phyloP scores from a whole-genome alignment of 2,113 vertebrate genomes.

The Amblyornis subalaris region DNA sequence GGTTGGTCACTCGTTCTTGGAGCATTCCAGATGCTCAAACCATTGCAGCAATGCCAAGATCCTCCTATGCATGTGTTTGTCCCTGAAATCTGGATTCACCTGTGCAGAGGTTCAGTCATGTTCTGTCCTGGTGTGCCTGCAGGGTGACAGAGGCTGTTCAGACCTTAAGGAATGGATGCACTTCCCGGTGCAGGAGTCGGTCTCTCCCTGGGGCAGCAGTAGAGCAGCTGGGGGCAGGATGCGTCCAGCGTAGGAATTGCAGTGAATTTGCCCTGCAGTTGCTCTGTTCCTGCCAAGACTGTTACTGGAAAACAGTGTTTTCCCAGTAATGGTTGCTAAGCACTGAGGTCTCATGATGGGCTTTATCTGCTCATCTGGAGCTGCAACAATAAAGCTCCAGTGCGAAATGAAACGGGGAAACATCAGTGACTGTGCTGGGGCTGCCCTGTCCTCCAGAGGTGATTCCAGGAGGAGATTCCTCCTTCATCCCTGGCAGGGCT shows the following conservation, averaged over 20 bases:
- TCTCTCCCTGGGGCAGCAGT: neutral
- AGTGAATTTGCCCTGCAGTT: neutral
- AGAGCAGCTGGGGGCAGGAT: neutral
- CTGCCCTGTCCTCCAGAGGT: neutral
- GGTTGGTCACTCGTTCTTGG: neutral
- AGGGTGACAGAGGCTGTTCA: neutral
- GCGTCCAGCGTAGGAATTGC: neutral
- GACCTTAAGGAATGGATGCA: neutral
- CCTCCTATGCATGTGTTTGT: neutral
- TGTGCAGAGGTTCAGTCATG: fast-evolving
- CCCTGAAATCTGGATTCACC: neutral
- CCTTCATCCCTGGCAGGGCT: neutral
- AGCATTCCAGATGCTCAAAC: neutral
- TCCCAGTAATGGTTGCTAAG: conserved; percentile 44
- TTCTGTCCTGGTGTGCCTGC: neutral
- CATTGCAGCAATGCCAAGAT: neutral
- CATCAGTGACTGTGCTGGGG: neutral
- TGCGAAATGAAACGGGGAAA: neutral
- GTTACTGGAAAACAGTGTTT: conserved; percentile 41
- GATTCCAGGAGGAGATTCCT: neutral
- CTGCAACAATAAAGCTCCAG: neutral
- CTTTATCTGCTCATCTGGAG: conserved; percentile 47
- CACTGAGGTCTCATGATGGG: conserved; percentile 1
- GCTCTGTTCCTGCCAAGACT: conserved; percentile 17
- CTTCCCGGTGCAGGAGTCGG: neutral